Evolutionary conservation across 2,113 vertebrate species (phyloP), one percentile per base, ranked within the genome.

Genomic region (Megaceryle torquata): DNA sequence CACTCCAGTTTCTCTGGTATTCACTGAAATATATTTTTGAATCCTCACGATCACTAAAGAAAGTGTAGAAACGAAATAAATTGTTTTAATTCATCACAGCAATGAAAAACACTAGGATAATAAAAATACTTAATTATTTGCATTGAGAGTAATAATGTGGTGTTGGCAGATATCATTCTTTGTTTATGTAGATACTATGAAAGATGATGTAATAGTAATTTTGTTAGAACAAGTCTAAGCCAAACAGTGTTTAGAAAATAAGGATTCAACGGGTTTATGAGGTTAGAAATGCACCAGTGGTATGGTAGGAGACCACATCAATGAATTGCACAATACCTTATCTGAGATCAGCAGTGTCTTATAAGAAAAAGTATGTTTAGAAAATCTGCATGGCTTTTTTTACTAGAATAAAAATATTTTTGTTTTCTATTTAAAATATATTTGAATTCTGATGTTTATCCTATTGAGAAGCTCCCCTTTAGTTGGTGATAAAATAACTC

Each of bases 201-300:
- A 91, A 72, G 11, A 13, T 81, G 53, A 44, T 19, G 4, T 11
- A 56, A 6, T 29, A 21, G 20, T 68, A 13, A 37, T 60, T 88
- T 86, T 60, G 14, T 51, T 75, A 43, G 64, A 88, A 65, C 2
- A 74, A 54, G 4, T 33, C 31, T 67, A 59, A 51, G 8, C 4
- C 15, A 81, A 93, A 35, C 3, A 46, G 10, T 28, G 2, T 31
- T 77, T 41, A 15, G 48, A 70, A 82, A 13, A 11, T 29, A 77
- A 86, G 9, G 41, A 50, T 41, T 78, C 54, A 72, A 3, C 14
- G 69, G n/a, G 6, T 16, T 24, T 82, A 3, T 41, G 31, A 61
- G 16, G 37, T 71, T 51, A 68, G 57, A 60, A 59, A 60, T 64
- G 33, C 2, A 16, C 5, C 5, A 37, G 4, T 2, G 1, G 0